Evolutionary conservation across 2,797 vertebrate species (phyloP), one percentile per base, ranked within the genome.

Genomic region (Trachops cirrhosus): DNA sequence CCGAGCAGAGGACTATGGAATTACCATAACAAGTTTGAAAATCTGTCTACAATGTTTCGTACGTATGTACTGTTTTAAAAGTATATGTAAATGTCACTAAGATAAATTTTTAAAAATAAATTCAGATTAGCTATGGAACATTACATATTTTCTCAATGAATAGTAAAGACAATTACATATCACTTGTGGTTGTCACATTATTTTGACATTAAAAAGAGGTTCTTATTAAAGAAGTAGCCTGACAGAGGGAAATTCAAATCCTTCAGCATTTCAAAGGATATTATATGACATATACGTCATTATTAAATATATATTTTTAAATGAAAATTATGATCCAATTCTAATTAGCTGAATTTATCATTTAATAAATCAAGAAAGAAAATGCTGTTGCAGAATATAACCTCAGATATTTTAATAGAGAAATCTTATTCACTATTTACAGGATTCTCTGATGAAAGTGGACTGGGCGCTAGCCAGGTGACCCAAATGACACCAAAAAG

Each of bases 361-460:
- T 37, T 85, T 74, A 2, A 18, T 50, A 96, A 95, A 5, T 50
- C 68, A 88, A 95, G 94, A 88, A 74, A 92, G 57, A 89, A 94
- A 94, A 88, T 2, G 5, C 15, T 54, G 91, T 32, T 7, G n/a
- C 2, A 82, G 71, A 97, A 94, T 95, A 46, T 86, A 14, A 77
- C 57, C 79, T 96, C 86, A 80, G 62, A 78, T 26, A 71, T 94
- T 98, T 97, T 97, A 97, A 97, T 97, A 15, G 57, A 52, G 19
- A 48, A 22, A 92, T 92, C 97, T 97, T 95, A 97, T 39, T 97
- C 77, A 64, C 78, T 96, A 94, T 93, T 48, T 95, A 97, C 97
- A 98, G 48, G 94, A 74, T 62, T 89, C 78, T 97, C 91, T 83
- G 64, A 91, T 74, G 26, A 96, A 91, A 54, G 39, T 0, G 82